Base-by-base conservation (phyloP, 2,888 invertebrate genomes). In the Xanthia icteritia region DNA sequence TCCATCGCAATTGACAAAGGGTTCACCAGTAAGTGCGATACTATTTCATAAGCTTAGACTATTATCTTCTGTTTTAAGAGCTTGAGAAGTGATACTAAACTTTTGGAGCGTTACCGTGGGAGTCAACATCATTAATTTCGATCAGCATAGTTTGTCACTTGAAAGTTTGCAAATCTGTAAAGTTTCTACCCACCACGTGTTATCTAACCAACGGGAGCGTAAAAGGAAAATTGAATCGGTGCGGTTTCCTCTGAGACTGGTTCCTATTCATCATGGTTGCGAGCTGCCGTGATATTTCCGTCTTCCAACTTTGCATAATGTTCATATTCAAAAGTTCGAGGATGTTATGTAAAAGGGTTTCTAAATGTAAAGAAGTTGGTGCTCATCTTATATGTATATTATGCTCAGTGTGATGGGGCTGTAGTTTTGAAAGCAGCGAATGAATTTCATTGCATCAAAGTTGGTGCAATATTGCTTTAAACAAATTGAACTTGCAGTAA, bases 141-240 rank as follows among this genome's bases (percentile, higher is more conserved):
- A 63, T 74, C 60, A 79, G 31, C 11, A 56, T 79, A 36, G 65
- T 77, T 84, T 48, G 60, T 73, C 68, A 68, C 76, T 81, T 70
- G 81, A 75, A 81, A 85, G 76, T 81, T 82, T 64, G 48, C 67
- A 81, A 74, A 81, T 75, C 75, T 86, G 58, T 51, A 63, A 80
- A 66, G 76, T 88, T 79, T 80, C 82, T 68, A 66, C 77, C 77
- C 74, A 86, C 79, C 76, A 85, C 77, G 71, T 69, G 79, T 88
- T 88, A 86, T 78, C 79, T 82, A 89, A 86, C 78, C 72, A 71
- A 67, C 64, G 56, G 74, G 78, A 77, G 83, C 82, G 73, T 83
- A 88, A 86, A 89, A 81, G 83, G 88, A 89, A 88, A 86, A 88
- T 88, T 82, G 79, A 82, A 86, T 86, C 79, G 78, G 79, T 81